phyloP scores from a whole-genome alignment of 2,113 vertebrate genomes.

The Melanotaenia duboulayi region DNA sequence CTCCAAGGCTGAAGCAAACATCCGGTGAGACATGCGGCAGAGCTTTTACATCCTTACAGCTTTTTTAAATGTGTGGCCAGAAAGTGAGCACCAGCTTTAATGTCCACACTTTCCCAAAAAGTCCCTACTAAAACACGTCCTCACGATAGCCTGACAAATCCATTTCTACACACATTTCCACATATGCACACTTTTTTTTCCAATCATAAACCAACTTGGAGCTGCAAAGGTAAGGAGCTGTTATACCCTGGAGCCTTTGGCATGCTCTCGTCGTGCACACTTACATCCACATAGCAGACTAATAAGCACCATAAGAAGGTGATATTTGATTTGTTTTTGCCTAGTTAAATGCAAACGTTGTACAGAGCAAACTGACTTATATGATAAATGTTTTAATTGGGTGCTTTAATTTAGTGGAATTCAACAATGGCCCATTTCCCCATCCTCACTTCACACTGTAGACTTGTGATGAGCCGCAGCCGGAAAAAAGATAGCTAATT shows the following conservation, averaged over 20 bases:
- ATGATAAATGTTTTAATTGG: slow-evolving; percentile 75
- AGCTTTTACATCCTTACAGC: no score
- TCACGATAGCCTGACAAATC: not conserved
- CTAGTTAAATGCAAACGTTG: slow-evolving; percentile 58
- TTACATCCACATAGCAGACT: slow-evolving; percentile 31
- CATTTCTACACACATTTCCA: not conserved
- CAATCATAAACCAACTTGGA: slow-evolving; percentile 34
- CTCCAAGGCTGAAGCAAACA: slow-evolving; percentile 80
- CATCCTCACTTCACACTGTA: slow-evolving; percentile 46
- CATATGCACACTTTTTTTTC: not conserved
- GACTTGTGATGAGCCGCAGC: slow-evolving; percentile 61
- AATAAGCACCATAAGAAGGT: slow-evolving; percentile 60
- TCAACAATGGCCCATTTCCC: slow-evolving; percentile 65
- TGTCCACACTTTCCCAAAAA: not conserved
- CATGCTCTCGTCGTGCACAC: slow-evolving; percentile 14
- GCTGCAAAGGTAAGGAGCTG: slow-evolving; percentile 31
- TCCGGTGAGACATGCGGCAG: slow-evolving; percentile 85
- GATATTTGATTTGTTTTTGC: slow-evolving; percentile 66
- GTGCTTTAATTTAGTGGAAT: slow-evolving; percentile 69
- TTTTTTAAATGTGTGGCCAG: not conserved
- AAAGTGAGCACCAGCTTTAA: slow-evolving; percentile 1
- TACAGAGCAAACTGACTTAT: slow-evolving; percentile 63
- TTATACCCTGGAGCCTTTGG: slow-evolving; percentile 44
- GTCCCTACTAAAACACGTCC: not conserved
- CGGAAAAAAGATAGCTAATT: slow-evolving; percentile 58